These are phyloP conservation scores for Sipha flava DNA, from an alignment of 1,140 invertebrate species.

Conservation along the genomic window DNA sequence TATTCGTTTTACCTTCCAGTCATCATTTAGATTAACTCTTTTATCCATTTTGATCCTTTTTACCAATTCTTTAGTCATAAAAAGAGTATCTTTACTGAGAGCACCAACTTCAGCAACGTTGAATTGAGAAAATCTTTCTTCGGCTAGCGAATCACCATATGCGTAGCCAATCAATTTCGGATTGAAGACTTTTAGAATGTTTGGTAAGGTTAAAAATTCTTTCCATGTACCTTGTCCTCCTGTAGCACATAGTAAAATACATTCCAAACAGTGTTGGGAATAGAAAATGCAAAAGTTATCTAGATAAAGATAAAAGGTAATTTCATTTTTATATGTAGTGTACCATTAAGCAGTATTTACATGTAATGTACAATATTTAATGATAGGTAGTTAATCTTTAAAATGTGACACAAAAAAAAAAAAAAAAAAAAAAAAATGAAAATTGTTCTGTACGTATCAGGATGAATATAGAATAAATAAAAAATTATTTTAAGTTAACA, in stretches of 20 bases:
- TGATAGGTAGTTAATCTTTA: background rate
- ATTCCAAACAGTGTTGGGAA: too few relatives aligned
- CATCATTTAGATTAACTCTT: conserved; percentile 50
- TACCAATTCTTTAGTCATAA: conserved; percentile 54
- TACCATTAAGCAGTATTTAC: too few relatives aligned
- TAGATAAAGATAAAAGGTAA: too few relatives aligned
- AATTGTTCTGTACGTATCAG: too few relatives aligned
- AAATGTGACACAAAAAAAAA: background rate
- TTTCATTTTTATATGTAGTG: too few relatives aligned
- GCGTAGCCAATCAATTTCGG: conserved; percentile 55
- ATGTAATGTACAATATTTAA: too few relatives aligned
- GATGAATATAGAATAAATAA: too few relatives aligned
- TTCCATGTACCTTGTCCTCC: conserved; percentile 54
- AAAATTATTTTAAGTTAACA: too few relatives aligned
- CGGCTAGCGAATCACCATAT: conserved; percentile 45
- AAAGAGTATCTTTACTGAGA: conserved; percentile 53
- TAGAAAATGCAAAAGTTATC: too few relatives aligned
- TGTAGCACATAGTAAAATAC: conserved; percentile 35
- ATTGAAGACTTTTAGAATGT: conserved; percentile 56
- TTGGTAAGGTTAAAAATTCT: conserved; percentile 51
- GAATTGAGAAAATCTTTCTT: conserved; percentile 48
- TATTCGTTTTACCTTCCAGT: conserved; percentile 56
- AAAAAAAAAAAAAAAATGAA: too few relatives aligned
- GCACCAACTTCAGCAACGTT: conserved; percentile 56
- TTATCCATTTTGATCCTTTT: conserved; percentile 52